Evolutionary conservation across 2,888 invertebrate species (phyloP), one percentile per base, ranked within the genome.

Genomic region (Cotesia congregata): DNA sequence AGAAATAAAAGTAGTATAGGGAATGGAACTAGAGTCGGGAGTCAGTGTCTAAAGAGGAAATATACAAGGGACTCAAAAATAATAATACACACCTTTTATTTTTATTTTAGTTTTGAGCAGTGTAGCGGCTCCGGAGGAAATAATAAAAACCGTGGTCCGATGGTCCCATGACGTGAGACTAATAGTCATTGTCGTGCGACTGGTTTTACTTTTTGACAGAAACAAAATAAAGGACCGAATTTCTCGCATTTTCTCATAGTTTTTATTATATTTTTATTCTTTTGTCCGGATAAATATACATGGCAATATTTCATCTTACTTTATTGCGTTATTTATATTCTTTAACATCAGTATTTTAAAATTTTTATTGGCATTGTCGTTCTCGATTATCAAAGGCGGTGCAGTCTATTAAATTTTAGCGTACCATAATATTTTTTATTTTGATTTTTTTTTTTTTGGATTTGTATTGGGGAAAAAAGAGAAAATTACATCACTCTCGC

Each of bases 181-280:
- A 81, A 81, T 81, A 79, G 77, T 69, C 75, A 76, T 70, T 74
- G 75, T 77, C 75, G 68, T 60, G 69, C 76, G 76, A 39, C 61
- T 61, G 64, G 72, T 72, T 73, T 65, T 67, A 76, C 68, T 67
- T 76, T 76, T 67, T 59, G 50, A 41, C 70, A 40, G n/a, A 61
- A n/a, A 71, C 40, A 7, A 70, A 75, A 71, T 67, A 73, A 61
- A 69, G 38, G 40, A 69, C 72, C 30, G 67, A 69, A 74, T 65
- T 79, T 76, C 77, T 65, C 72, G 65, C 74, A 72, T 74, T 77
- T 77, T 76, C 64, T 70, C 62, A n/a, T 59, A n/a, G 38, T 59
- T 70, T 20, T 62, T 17, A 17, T 9, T 39, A 61, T 17, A n/a
- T 62, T 71, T 70, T 70, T 70, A 50, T 50, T 50, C 50, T 50